phyloP scores from a whole-genome alignment of 2,888 invertebrate species.

The Drosophila siamana region DNA sequence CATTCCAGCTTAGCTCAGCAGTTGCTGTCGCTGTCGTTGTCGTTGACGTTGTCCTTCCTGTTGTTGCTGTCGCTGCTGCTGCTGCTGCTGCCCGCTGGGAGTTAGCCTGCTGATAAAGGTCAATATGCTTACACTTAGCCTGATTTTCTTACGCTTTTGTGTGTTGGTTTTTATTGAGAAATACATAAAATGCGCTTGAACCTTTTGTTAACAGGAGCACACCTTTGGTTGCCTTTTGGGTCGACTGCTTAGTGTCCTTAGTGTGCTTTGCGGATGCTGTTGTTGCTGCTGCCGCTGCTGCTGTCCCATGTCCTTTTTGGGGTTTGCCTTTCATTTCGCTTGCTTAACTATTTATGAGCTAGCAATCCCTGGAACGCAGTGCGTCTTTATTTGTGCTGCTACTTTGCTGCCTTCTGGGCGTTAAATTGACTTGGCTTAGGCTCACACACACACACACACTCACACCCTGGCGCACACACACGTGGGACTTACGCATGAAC shows the following conservation, averaged over 20 bases:
- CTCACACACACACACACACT: slow-evolving; percentile 24
- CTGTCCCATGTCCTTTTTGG: slow-evolving; percentile 50
- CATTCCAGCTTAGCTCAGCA: slow-evolving; percentile 51
- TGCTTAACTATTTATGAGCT: slow-evolving; percentile 79
- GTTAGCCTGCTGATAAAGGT: slow-evolving; percentile 66
- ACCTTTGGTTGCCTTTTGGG: slow-evolving; percentile 59
- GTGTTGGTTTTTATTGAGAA: slow-evolving; percentile 68
- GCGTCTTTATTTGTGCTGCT: slow-evolving; percentile 79
- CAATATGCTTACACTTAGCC: slow-evolving; percentile 78
- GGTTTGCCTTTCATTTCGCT: slow-evolving; percentile 68
- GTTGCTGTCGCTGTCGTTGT: slow-evolving; percentile 15
- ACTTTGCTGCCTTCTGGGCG: slow-evolving; percentile 78
- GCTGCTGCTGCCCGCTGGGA: slow-evolving; percentile 47
- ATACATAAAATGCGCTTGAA: slow-evolving; percentile 73
- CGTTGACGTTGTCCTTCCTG: background rate
- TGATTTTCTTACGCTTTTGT: slow-evolving; percentile 70
- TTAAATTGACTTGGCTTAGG: slow-evolving; percentile 75
- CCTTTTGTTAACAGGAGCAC: slow-evolving; percentile 71
- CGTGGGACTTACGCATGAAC: slow-evolving; percentile 55
- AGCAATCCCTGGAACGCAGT: slow-evolving; percentile 75
- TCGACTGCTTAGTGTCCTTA: slow-evolving; percentile 30
- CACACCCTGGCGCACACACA: slow-evolving; percentile 19
- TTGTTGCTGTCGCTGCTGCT: background rate
- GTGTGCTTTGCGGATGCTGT: background rate
- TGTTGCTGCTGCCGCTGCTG: background rate